Conservation (phyloP, 2,888 invertebrate genomes). For the Clepsis dumicolana region DNA sequence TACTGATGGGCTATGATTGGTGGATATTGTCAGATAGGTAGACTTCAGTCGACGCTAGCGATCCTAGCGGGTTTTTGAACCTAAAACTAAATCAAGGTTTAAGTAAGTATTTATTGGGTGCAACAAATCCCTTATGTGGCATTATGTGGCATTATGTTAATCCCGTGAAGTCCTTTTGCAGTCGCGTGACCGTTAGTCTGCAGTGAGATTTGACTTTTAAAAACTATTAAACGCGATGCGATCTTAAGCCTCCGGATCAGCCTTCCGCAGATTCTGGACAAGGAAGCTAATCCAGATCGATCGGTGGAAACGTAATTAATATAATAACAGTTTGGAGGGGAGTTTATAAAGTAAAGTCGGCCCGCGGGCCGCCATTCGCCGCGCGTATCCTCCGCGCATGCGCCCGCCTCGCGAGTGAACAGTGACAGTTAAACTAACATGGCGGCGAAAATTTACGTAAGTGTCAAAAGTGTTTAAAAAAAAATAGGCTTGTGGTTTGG, state of each 20-base stretch:
- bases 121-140: too few species aligned
- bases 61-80: too few species aligned
- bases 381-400: slow-evolving; percentile 78
- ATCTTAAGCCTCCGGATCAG: background rate
- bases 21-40: too few species aligned
- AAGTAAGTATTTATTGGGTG: too few species aligned
- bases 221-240: background rate
- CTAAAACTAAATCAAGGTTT: too few species aligned
- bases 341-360: slow-evolving; percentile 72
- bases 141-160: too few species aligned
- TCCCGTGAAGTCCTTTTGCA: too few species aligned
- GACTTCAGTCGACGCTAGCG: too few species aligned
- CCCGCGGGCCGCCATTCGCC: slow-evolving; percentile 74
- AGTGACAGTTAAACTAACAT: slow-evolving; percentile 78
- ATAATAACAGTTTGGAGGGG: slow-evolving; percentile 80
- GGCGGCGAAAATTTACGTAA: slow-evolving; percentile 84
- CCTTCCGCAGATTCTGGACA: slow-evolving; percentile 51
- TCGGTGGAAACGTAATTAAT: slow-evolving; percentile 83
- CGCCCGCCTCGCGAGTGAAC: slow-evolving; percentile 76
- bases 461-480: slow-evolving; percentile 76
- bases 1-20: too few species aligned
- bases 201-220: background rate
- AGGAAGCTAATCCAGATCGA: slow-evolving; percentile 79
- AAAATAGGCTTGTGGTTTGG: slow-evolving; percentile 63
- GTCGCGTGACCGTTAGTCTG: background rate